Evolutionary conservation across 2,888 invertebrate genomes (phyloP).

Genomic region (Embidobia sp.): DNA sequence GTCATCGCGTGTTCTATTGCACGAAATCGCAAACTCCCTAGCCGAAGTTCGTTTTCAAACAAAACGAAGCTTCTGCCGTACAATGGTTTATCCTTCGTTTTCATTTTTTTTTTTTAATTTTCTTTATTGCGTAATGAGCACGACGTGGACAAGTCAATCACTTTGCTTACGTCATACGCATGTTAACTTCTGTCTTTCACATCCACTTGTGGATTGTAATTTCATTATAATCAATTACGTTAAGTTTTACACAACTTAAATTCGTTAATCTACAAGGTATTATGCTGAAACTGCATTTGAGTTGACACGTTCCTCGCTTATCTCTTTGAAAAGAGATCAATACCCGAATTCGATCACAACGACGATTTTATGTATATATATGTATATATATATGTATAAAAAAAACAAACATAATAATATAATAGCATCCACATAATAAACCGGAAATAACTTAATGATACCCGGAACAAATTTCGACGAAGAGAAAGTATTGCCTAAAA

Average conservation of each 20-base stretch:
- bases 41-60: slow-evolving; percentile 1
- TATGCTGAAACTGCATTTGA: slow-evolving; percentile 1
- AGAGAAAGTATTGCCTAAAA: slow-evolving; percentile 9
- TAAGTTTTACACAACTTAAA: slow-evolving; percentile 48
- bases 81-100: slow-evolving; percentile 7
- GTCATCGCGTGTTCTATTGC: slow-evolving; percentile 37
- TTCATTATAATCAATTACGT: slow-evolving; percentile 27
- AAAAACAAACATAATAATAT: slow-evolving; percentile 15
- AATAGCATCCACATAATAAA: slow-evolving; percentile 15
- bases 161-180: slow-evolving; percentile 15
- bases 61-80: slow-evolving; percentile 16
- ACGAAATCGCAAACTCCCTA: slow-evolving; percentile 24
- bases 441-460: slow-evolving; percentile 15
- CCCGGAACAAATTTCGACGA: slow-evolving; percentile 27
- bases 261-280: slow-evolving; percentile 17
- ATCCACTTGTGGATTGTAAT: background rate
- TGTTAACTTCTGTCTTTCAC: slow-evolving; percentile 11
- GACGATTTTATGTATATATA: slow-evolving; percentile 20
- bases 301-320: background rate
- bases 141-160: slow-evolving; percentile 15
- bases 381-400: background rate
- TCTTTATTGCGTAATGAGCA: slow-evolving; percentile 41
- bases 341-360: slow-evolving; percentile 44
- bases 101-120: background rate
- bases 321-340: slow-evolving; percentile 31